Conservation (phyloP, 2,797 vertebrate genomes). For the Cottoperca gobio region DNA sequence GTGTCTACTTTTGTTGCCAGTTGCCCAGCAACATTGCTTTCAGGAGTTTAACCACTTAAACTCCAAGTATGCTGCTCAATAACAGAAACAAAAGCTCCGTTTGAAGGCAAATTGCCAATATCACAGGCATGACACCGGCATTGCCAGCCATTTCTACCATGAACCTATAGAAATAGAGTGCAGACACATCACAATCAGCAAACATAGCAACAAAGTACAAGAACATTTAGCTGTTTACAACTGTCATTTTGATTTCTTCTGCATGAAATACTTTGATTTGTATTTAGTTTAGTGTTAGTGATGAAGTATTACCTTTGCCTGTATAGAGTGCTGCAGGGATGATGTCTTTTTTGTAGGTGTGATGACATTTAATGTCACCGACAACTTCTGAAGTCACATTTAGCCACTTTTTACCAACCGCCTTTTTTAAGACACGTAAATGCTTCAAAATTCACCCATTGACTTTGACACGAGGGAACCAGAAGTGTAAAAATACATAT, state of each 20-base stretch:
- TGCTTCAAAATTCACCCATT: no score
- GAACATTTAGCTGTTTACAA: neutral
- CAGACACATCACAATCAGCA: neutral
- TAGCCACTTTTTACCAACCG: no score
- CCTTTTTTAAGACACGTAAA: no score
- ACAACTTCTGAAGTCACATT: no score
- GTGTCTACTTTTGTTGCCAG: neutral
- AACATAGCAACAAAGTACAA: neutral
- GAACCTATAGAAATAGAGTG: neutral
- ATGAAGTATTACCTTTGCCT: neutral
- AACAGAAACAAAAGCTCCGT: neutral
- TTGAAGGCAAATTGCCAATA: neutral
- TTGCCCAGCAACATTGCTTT: neutral
- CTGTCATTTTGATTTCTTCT: neutral
- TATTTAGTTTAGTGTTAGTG: neutral
- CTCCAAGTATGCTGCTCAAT: neutral
- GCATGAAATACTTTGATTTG: neutral
- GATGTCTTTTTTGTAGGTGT: no score
- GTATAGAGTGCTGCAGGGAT: no score
- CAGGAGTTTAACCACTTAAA: conserved; percentile 5
- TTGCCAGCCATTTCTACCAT: neutral
- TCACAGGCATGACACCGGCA: neutral
- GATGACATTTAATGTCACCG: no score
- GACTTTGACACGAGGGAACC: no score
- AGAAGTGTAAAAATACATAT: no score